phyloP scores from a whole-genome alignment of 2,797 vertebrate genomes.

The Anisognathus igniventris region DNA sequence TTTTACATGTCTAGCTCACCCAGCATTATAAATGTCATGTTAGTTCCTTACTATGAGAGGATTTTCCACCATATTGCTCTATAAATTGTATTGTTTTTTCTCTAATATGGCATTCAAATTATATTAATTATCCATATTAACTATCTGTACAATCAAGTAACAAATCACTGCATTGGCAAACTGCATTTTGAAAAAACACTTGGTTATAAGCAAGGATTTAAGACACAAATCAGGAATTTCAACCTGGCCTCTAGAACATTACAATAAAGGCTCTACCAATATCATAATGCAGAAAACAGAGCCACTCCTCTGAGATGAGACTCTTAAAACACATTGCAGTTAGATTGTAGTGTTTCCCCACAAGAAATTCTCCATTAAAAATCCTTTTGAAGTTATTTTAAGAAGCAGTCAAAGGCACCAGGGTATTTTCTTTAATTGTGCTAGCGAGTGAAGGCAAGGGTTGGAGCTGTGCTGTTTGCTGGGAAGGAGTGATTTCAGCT shows the following conservation, averaged over 20 bases:
- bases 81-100: background rate
- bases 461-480: background rate
- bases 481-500: background rate
- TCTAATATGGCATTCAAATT: background rate
- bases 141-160: background rate
- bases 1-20: background rate
- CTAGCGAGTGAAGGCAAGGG: background rate
- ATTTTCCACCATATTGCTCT: background rate
- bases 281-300: background rate
- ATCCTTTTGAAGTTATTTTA: background rate
- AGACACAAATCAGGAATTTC: background rate
- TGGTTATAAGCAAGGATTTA: background rate
- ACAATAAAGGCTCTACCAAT: background rate
- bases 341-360: background rate
- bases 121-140: background rate
- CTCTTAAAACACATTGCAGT: background rate
- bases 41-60: background rate
- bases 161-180: background rate
- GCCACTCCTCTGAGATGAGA: background rate
- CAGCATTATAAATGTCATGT: background rate
- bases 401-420: background rate
- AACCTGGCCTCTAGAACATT: background rate
- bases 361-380: background rate
- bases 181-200: background rate
- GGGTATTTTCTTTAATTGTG: background rate